phyloP scores from a whole-genome alignment of 2,888 invertebrate species.

The Synergus gifuensis region DNA sequence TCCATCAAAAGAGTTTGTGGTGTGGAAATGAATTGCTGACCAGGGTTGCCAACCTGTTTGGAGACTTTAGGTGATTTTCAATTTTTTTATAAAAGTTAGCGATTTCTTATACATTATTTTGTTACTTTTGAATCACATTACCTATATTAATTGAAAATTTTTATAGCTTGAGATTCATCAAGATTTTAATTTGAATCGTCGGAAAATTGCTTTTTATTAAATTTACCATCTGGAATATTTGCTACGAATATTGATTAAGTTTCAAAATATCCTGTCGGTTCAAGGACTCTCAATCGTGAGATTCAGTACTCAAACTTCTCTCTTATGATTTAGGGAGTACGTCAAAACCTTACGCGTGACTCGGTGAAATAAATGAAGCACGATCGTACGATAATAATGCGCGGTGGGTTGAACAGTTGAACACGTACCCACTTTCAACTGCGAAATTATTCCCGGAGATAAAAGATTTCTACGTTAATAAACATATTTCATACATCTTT shows the following conservation, averaged over 20 bases:
- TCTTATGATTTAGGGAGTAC: constrained; percentile 56
- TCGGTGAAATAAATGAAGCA: constrained; percentile 58
- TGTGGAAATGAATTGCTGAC: not conserved
- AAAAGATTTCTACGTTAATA: constrained; percentile 53
- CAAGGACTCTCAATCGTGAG: not conserved
- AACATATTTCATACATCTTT: constrained; percentile 36
- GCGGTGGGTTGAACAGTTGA: constrained; percentile 51
- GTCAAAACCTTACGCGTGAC: constrained; percentile 58
- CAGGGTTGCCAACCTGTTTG: too few species aligned
- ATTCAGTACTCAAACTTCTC: constrained; percentile 43
- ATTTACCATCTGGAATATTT: too few species aligned
- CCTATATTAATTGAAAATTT: too few species aligned
- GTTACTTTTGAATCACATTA: too few species aligned
- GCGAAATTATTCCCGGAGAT: constrained; percentile 53
- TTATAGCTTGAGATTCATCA: too few species aligned
- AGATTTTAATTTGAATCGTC: too few species aligned
- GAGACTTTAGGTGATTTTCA: too few species aligned
- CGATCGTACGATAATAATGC: constrained; percentile 52
- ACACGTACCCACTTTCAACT: constrained; percentile 49
- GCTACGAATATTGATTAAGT: not conserved
- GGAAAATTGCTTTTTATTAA: too few species aligned
- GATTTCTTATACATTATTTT: too few species aligned
- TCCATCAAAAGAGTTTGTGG: not conserved
- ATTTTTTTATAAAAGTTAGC: too few species aligned
- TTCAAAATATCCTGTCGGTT: not conserved